Conservation (phyloP, 2,888 invertebrate genomes). For the Cinara cedri region DNA sequence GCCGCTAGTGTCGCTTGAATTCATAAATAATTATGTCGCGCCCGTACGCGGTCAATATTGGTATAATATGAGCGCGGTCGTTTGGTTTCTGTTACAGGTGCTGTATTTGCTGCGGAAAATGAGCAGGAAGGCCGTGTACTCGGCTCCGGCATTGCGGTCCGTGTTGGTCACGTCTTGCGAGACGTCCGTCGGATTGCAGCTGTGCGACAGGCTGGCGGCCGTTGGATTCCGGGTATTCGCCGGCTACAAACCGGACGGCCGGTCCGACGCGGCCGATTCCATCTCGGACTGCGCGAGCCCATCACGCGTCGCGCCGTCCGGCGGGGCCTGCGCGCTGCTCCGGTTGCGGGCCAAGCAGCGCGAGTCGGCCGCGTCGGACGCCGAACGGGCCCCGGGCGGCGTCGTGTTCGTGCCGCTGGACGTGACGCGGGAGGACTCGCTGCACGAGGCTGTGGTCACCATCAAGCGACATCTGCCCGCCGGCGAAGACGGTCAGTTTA, state of each 20-base stretch:
- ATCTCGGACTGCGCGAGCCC: conserved; percentile 58
- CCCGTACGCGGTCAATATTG: too few relatives aligned
- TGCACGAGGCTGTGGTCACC: conserved; percentile 79
- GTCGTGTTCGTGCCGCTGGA: conserved; percentile 77
- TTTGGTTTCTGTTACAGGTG: conserved; percentile 49
- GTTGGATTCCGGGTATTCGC: conserved; percentile 81
- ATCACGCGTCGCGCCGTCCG: conserved; percentile 60
- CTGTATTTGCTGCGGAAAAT: conserved; percentile 58
- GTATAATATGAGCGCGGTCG: too few relatives aligned
- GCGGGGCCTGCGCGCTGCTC: conserved; percentile 60
- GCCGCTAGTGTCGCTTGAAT: too few relatives aligned
- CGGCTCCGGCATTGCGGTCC: conserved; percentile 64
- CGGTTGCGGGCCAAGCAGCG: conserved; percentile 64
- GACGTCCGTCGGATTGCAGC: conserved; percentile 79
- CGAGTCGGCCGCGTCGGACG: conserved; percentile 62
- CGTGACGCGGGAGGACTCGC: conserved; percentile 78
- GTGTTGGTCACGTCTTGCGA: conserved; percentile 81
- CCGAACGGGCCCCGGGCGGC: conserved; percentile 63
- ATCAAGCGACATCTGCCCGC: conserved; percentile 81
- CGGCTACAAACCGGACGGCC: conserved; percentile 65
- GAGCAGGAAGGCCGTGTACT: conserved; percentile 39
- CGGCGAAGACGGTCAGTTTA: conserved; percentile 75
- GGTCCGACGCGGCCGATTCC: conserved; percentile 57
- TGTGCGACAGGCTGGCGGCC: conserved; percentile 72
- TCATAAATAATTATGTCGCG: too few relatives aligned